Evolutionary conservation across 2,113 vertebrate genomes (phyloP).

Genomic region (Dendrocopos noguchii): DNA sequence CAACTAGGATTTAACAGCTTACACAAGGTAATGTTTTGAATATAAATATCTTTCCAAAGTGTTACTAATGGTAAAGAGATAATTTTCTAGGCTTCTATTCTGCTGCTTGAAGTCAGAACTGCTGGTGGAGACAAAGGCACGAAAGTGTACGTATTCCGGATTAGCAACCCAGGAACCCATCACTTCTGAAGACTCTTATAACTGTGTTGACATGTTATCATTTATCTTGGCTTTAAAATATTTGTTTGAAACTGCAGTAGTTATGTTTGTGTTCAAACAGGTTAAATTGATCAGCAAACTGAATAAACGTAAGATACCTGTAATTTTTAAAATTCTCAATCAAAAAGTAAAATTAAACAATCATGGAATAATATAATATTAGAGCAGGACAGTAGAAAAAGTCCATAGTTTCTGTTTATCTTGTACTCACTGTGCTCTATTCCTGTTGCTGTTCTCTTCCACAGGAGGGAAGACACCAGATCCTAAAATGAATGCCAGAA

Average conservation of each 20-base stretch:
- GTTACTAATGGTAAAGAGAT: conserved; percentile 99
- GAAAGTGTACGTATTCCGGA: conserved; percentile 99
- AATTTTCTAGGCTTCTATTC: conserved; percentile 99
- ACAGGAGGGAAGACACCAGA: conserved; percentile 99
- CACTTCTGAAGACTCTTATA: conserved; percentile 95
- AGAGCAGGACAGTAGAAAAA: conserved; percentile 79
- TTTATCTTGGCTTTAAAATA: conserved; percentile 90
- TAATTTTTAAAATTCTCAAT: conserved; percentile 80
- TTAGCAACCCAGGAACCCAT: conserved; percentile 99
- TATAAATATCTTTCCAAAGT: conserved; percentile 98
- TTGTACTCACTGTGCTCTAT: conserved; percentile 80
- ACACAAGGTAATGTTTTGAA: conserved; percentile 87
- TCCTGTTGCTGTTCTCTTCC: conserved; percentile 97
- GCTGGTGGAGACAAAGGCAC: conserved; percentile 99
- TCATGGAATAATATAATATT: conserved; percentile 79
- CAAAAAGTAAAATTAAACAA: conserved; percentile 80
- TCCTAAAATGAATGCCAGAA: conserved; percentile 96
- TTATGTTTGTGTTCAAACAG: conserved; percentile 88
- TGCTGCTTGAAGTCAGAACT: conserved; percentile 99
- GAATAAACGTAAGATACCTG: conserved; percentile 85
- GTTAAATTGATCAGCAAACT: conserved; percentile 88
- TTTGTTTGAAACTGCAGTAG: conserved; percentile 85
- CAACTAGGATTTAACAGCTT: conserved; percentile 79
- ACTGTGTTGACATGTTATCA: conserved; percentile 91
- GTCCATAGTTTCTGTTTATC: conserved; percentile 58